Evolutionary conservation across 2,888 invertebrate genomes (phyloP), one percentile per base, ranked within the genome.

Genomic region (Lithophane socia): DNA sequence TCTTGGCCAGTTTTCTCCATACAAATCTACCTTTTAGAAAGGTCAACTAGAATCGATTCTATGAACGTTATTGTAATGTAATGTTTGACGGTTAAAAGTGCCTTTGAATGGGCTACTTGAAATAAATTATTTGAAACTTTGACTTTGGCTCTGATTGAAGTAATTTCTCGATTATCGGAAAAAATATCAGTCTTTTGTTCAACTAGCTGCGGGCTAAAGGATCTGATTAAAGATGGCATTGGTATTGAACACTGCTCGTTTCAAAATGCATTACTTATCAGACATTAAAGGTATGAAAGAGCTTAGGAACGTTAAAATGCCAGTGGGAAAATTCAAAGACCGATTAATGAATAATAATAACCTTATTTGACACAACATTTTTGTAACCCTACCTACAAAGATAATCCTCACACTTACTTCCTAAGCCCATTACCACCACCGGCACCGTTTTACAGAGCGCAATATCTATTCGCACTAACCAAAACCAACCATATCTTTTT

Each of bases 351-450:
- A n/a, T 56, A 10, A 37, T 56, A 10, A 37, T 37, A 56, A 49
- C 18, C 37, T 37, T 49, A 29, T 37, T 24, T 42, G 10, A 18
- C 10, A 5, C 29, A 61, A 29, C 1, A 37, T 37, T 63, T 37
- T 64, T 47, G 16, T 52, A 13, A 68, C 21, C 4, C 10, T 13
- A 29, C 13, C 37, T 60, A 63, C 8, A 82, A 63, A 52, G 9
- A 13, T 58, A 52, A 75, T 65, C 60, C 37, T 66, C 37, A n/a
- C 21, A 58, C 37, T 4, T 8, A 58, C 2, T 21, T 18, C 29
- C 56, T 58, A 52, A 63, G 24, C 10, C 29, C 29, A 67, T 84
- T 63, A 49, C 8, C 47, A n/a, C n/a, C 49, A 37, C 0, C 37
- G 37, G 37, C 37, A 56, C 37, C 8, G 16, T 16, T 56, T 52